These are phyloP conservation scores for Corythornis leucogaster DNA, from an alignment of 2,797 vertebrate genomes.

Conservation along the genomic window DNA sequence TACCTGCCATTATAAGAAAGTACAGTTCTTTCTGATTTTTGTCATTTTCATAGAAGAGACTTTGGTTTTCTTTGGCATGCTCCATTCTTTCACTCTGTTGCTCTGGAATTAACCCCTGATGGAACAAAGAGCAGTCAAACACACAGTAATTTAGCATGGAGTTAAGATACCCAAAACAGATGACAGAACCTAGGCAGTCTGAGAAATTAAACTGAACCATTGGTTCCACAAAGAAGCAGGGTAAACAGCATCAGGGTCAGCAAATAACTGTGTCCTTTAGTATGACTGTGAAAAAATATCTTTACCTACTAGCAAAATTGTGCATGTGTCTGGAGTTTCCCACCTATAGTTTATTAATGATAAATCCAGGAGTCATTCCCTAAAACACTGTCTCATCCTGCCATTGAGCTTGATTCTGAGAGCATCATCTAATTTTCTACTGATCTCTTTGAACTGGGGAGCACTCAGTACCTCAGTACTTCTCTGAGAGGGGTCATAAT, in stretches of 20 bases:
- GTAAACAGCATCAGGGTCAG: neutral
- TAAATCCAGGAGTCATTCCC: neutral
- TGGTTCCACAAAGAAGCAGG: neutral
- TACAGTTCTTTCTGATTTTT: neutral
- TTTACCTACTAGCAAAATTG: neutral
- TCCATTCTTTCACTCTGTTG: neutral
- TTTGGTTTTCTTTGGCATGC: neutral
- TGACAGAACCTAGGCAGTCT: neutral
- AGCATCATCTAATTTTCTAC: neutral
- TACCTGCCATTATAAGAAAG: neutral
- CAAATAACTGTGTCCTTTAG: neutral
- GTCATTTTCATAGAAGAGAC: neutral
- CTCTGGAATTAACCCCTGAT: neutral
- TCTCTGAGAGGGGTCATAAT: neutral
- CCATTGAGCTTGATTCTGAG: neutral
- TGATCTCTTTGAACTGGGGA: neutral
- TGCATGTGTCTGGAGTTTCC: neutral
- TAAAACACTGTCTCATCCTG: neutral
- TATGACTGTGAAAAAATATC: constrained; percentile 21
- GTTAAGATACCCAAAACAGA: neutral
- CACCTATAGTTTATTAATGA: neutral
- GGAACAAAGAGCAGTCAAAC: neutral
- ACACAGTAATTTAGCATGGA: neutral
- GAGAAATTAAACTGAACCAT: neutral
- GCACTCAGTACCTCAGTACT: neutral